Evolutionary conservation across 2,113 vertebrate genomes (phyloP), one percentile per base, ranked within the genome.

Genomic region (Ardeotis arabs): DNA sequence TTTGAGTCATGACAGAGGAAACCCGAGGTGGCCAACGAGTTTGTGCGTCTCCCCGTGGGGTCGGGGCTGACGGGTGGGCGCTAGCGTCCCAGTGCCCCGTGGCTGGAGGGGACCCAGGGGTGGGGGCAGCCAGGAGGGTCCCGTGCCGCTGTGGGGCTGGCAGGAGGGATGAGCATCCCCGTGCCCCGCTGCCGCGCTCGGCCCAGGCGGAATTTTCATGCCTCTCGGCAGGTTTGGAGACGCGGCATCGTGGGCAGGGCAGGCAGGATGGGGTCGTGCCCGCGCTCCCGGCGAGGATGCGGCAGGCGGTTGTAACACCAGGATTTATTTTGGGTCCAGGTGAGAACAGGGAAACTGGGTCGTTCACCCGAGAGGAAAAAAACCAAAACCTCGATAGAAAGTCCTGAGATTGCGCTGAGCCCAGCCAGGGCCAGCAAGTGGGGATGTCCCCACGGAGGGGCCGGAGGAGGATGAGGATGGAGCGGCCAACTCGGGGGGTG

Each of bases 1-100:
- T 45, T 82, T 18, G 28, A 27, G 29, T 12, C 5, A 4, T 1
- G 2, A 7, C 12, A 33, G 27, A 28, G 47, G 41, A 50, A 19
- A 24, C 19, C 8, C 0, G 1, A 59, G 35, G 49, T 67, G 19
- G 10, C 19, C 1, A 4, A 22, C 17, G 16, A 64, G 28, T 47
- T 17, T 78, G 28, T 64, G 64, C 5, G 3, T 24, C 22, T 55
- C n/a, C n/a, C 55, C 8, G 1, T 5, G 49, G 53, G 12, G 31
- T 62, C 3, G 0, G 33, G 35, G 50, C 18, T 31, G 31, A 29
- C 2, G 59, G 9, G 22, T 44, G 35, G 44, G 50, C 52, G 49
- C n/a, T 81, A 19, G 2, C 10, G 20, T 56, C 49, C 49, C 14
- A 1, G 0, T 1, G 14, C 10, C 23, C 49, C 0, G 1, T 1